phyloP scores from a whole-genome alignment of 2,888 invertebrate genomes.

The Acholoe squamosa region DNA sequence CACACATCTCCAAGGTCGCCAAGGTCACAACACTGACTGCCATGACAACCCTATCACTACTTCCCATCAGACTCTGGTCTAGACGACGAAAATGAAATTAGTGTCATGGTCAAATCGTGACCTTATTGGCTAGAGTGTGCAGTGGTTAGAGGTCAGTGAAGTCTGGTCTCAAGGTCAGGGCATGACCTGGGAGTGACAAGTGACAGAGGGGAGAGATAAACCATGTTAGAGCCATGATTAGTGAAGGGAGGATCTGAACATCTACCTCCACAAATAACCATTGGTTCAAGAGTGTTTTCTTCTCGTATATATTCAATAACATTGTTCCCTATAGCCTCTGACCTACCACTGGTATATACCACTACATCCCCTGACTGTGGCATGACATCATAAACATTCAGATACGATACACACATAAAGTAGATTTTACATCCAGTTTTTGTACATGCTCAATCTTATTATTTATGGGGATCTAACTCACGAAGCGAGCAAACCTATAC shows the following conservation, averaged over 20 bases:
- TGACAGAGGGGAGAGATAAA: not conserved
- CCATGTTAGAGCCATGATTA: not conserved
- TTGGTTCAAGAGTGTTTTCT: too few species aligned
- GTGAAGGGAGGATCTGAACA: too few species aligned
- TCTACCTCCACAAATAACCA: too few species aligned
- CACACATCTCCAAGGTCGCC: not conserved
- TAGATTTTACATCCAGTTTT: too few species aligned
- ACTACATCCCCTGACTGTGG: too few species aligned
- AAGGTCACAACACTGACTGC: not conserved
- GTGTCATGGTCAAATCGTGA: conserved; percentile 1
- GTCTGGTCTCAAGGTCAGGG: conserved; percentile 21
- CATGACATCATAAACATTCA: too few species aligned
- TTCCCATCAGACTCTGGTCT: not conserved
- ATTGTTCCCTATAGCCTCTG: too few species aligned
- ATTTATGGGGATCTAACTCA: not conserved
- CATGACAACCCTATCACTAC: conserved; percentile 3
- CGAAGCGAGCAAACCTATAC: not conserved
- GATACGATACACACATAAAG: too few species aligned
- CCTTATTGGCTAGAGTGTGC: not conserved
- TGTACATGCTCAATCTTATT: not conserved
- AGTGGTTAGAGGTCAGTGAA: not conserved
- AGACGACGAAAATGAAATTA: not conserved
- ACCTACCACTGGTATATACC: too few species aligned
- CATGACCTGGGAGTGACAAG: not conserved
- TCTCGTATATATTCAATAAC: too few species aligned